Evolutionary conservation across 1,140 invertebrate genomes (phyloP).

Genomic region (Hylyphantes graminicola): DNA sequence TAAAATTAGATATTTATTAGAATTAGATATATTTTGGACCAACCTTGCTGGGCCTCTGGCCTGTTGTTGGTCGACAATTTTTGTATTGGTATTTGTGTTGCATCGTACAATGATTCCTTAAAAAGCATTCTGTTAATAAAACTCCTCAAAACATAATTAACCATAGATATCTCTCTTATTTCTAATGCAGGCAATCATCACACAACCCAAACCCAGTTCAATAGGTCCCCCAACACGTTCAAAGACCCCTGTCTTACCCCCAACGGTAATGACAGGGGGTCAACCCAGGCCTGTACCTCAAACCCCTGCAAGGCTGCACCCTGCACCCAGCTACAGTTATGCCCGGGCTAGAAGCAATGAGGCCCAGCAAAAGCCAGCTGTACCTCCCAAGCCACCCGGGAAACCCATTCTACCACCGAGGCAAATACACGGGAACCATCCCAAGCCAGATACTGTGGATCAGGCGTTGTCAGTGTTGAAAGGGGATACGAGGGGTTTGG

Average conservation of each 20-base stretch:
- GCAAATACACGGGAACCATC: slow-evolving; percentile 30
- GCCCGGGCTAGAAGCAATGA: slow-evolving; percentile 32
- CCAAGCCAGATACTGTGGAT: slow-evolving; percentile 49
- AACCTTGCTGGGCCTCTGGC: no score
- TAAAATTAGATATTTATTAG: no score
- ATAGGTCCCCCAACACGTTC: slow-evolving; percentile 37
- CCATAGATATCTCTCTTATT: background rate
- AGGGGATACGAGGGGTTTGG: slow-evolving; percentile 26
- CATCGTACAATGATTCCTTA: no score
- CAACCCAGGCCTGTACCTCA: slow-evolving; percentile 35
- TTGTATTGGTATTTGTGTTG: no score
- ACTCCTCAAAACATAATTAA: no score
- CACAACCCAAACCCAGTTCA: slow-evolving; percentile 41
- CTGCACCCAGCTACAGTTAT: slow-evolving; percentile 37
- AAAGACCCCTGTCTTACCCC: slow-evolving; percentile 44
- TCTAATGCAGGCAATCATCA: slow-evolving; percentile 17
- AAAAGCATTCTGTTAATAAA: no score
- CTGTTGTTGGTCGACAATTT: no score
- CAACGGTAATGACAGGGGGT: slow-evolving; percentile 47
- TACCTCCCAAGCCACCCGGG: slow-evolving; percentile 61
- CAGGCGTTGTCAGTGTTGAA: slow-evolving; percentile 50
- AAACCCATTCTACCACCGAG: slow-evolving; percentile 59
- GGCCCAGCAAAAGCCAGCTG: slow-evolving; percentile 32
- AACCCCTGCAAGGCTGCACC: slow-evolving; percentile 43
- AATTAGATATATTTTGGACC: no score